phyloP scores from a whole-genome alignment of 2,797 vertebrate species.

The Scyliorhinus canicula region DNA sequence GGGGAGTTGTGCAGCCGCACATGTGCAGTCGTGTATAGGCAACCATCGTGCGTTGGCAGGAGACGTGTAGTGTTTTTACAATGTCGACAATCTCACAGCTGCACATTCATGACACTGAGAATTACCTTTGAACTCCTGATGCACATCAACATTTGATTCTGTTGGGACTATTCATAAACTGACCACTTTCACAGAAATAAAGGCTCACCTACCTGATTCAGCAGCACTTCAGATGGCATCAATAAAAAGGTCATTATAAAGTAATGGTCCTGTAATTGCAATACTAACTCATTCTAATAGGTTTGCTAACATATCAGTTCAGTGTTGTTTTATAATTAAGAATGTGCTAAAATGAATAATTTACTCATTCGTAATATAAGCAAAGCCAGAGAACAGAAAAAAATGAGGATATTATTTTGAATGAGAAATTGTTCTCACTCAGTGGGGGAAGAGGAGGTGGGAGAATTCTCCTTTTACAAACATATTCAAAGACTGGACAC shows the following conservation, averaged over 20 bases:
- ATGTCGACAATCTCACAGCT: too few relatives aligned
- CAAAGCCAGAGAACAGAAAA: not conserved
- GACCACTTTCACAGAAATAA: not conserved
- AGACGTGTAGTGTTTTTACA: too few relatives aligned
- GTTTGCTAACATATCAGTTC: constrained; percentile 22
- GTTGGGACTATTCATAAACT: not conserved
- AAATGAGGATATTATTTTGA: not conserved
- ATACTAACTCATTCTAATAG: constrained; percentile 27
- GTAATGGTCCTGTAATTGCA: constrained; percentile 30
- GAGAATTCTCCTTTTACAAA: not conserved
- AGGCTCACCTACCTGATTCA: not conserved
- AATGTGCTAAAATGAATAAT: constrained; percentile 5
- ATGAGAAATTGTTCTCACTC: not conserved
- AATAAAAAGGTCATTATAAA: constrained; percentile 35
- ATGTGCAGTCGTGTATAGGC: too few relatives aligned
- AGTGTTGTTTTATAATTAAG: constrained; percentile 27
- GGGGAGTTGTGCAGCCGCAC: too few relatives aligned
- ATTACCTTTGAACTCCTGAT: not conserved
- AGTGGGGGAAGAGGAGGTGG: not conserved
- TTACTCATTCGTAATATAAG: not conserved
- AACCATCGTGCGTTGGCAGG: too few relatives aligned
- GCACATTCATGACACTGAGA: not conserved
- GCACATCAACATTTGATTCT: not conserved
- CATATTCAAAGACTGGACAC: not conserved
- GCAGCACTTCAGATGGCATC: constrained; percentile 5